These are phyloP conservation scores for Ploceus nigricollis DNA, from an alignment of 2,113 vertebrate genomes.

Conservation along the genomic window DNA sequence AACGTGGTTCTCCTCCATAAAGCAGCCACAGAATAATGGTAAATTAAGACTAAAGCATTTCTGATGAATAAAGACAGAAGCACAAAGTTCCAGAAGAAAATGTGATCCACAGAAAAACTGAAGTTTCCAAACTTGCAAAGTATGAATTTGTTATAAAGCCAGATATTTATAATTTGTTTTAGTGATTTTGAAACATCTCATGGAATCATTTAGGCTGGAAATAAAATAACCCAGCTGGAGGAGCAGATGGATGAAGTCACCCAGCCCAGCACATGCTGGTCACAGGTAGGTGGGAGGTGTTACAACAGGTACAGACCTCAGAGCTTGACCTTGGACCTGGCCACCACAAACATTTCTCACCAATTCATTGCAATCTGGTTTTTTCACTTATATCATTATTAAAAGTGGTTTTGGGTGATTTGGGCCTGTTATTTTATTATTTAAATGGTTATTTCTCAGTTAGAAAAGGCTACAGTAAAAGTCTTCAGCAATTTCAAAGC, in stretches of 20 bases:
- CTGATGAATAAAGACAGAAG: slow-evolving; percentile 1
- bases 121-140: not conserved
- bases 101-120: fast-evolving
- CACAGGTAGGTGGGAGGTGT: not conserved
- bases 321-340: not conserved
- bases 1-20: not conserved
- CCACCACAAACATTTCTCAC: not conserved
- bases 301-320: not conserved
- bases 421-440: not conserved
- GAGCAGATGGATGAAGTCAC: not conserved
- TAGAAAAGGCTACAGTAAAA: not conserved
- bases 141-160: not conserved
- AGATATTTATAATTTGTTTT: not conserved
- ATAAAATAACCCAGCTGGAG: not conserved
- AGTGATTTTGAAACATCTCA: not conserved
- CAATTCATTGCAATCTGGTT: not conserved
- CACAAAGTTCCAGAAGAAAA: slow-evolving; percentile 10
- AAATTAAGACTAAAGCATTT: not conserved
- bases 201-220: not conserved
- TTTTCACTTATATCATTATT: fast-evolving
- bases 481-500: not conserved
- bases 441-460: not conserved
- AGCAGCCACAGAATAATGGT: slow-evolving; percentile 10
- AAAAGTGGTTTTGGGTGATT: not conserved
- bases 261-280: not conserved